Evolutionary conservation across 1,140 invertebrate species (phyloP), one percentile per base, ranked within the genome.

Genomic region (Pachyrhynchus sulphureomaculatus): DNA sequence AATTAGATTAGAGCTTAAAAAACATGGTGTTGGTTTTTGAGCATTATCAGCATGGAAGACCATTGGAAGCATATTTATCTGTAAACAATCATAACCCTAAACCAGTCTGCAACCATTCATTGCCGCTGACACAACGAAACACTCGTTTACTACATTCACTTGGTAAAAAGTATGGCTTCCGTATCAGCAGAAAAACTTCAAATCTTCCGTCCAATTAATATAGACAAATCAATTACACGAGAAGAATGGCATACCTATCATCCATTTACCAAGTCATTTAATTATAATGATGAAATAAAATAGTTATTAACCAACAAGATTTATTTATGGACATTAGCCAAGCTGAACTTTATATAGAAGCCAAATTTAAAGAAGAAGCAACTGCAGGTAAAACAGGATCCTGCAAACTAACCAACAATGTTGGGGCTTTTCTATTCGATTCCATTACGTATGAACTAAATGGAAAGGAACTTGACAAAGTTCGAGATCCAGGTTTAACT

Each of bases 391-490:
- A 48, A 18, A 9, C 24, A 12, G 21, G 54, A 61, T 41, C 32
- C 32, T 70, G 64, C 62, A 68, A 45, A 29, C 62, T 79, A 24
- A 64, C 66, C 10, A 78, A 77, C 64, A 79, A 78, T 67, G 68
- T 62, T 13, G 59, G 76, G 5, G 62, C 71, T 18, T 72, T 72
- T 69, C 57, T 80, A 8, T 80, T 81, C 68, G 71, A 76, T 57
- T 76, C 78, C 62, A 76, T 78, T 13, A 65, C 75, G 32, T 80
- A 78, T 65, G 75, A 78, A 68, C 5, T 80, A 3, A 77, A 77
- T 65, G 75, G 71, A 23, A 62, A 76, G 2, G 75, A 76, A 67
- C 75, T 80, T 48, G 77, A 81, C 72, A 52, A 66, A 33, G 71
- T 66, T 47, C 74, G 73, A 70, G 74, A 75, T 67, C 68, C 73